These are phyloP conservation scores for Brachymystax lenok DNA, from an alignment of 2,797 vertebrate species.

Conservation along the genomic window DNA sequence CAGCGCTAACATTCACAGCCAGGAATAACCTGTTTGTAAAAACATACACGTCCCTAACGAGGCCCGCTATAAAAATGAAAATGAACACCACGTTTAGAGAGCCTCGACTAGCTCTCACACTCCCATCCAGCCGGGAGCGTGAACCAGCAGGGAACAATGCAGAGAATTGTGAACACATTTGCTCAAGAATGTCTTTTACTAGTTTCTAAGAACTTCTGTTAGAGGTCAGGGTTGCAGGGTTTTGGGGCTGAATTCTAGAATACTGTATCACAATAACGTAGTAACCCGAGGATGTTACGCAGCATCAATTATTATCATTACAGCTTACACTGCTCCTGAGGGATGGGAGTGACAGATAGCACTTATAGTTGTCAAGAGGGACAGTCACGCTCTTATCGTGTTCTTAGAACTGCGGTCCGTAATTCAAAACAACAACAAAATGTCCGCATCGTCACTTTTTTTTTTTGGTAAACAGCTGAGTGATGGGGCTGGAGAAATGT, in stretches of 20 bases:
- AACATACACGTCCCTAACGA: slow-evolving; percentile 59
- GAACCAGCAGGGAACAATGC: slow-evolving; percentile 38
- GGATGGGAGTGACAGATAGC: not conserved
- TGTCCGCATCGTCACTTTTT: not conserved
- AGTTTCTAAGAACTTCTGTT: slow-evolving; percentile 50
- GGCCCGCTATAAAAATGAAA: slow-evolving; percentile 57
- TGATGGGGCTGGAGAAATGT: too few species aligned
- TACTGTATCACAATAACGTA: not conserved
- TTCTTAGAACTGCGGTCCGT: not conserved
- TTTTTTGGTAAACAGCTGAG: not conserved
- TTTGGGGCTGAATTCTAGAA: not conserved
- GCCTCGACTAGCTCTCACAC: slow-evolving; percentile 17
- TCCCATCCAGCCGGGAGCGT: slow-evolving; percentile 28
- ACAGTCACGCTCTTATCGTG: not conserved
- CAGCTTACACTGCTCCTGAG: not conserved
- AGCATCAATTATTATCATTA: not conserved
- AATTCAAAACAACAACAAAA: not conserved
- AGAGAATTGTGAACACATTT: slow-evolving; percentile 27
- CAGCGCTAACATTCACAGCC: slow-evolving; percentile 44
- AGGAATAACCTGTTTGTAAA: slow-evolving; percentile 63
- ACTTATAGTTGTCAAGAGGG: not conserved
- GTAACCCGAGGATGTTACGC: not conserved
- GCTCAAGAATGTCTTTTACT: slow-evolving; percentile 40
- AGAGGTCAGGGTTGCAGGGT: slow-evolving; percentile 16
- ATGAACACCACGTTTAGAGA: slow-evolving; percentile 56